phyloP scores from a whole-genome alignment of 2,888 invertebrate species.

The Himalopsyche tibetana region DNA sequence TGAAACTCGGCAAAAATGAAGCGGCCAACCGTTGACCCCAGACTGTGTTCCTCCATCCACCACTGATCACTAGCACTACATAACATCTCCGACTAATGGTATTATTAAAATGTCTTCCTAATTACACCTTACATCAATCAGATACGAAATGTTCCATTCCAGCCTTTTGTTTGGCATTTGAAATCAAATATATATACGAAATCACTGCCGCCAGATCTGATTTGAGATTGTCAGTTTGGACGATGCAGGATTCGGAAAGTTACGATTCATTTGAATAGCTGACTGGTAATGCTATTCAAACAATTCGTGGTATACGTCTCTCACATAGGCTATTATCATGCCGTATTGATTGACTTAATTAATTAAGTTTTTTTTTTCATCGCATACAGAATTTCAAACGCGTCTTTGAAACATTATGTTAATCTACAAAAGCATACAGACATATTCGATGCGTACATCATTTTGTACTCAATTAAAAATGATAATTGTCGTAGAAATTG shows the following conservation, averaged over 20 bases:
- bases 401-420: neutral
- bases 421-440: neutral
- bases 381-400: neutral
- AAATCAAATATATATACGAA: conserved; percentile 63
- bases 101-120: conserved; percentile 79
- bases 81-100: conserved; percentile 73
- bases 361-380: neutral
- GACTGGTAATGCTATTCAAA: conserved; percentile 32
- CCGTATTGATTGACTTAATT: conserved; percentile 24
- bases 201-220: conserved; percentile 58
- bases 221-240: conserved; percentile 45
- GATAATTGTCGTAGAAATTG: no score
- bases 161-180: conserved; percentile 65
- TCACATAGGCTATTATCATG: conserved; percentile 8
- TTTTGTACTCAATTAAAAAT: no score
- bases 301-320: conserved; percentile 31
- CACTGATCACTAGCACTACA: conserved; percentile 66
- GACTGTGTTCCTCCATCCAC: conserved; percentile 45
- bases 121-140: conserved; percentile 79
- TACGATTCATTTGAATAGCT: conserved; percentile 28
- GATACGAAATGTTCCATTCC: conserved; percentile 66
- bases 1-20: neutral
- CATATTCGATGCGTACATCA: no score
- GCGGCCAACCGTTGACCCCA: conserved; percentile 22
- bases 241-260: conserved; percentile 17